Evolutionary conservation across 2,888 invertebrate species (phyloP).

Genomic region (Monopis laevigella): DNA sequence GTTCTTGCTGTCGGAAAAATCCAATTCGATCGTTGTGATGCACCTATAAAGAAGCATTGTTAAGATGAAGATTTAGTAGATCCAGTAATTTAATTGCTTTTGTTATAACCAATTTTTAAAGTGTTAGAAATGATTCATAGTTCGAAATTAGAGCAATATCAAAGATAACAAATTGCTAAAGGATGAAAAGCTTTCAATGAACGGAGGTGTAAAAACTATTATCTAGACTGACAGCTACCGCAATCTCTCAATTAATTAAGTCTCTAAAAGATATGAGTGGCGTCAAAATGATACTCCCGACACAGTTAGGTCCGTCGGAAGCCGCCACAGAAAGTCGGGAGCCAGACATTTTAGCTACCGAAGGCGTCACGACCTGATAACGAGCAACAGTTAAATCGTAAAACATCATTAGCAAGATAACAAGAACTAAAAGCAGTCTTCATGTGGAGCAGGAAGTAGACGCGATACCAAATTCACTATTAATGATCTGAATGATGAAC

Average conservation of each 20-base stretch:
- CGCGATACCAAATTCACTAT: conserved; percentile 9
- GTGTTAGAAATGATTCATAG: background rate
- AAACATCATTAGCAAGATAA: conserved; percentile 66
- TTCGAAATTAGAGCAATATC: too few species aligned
- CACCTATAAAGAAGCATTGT: conserved; percentile 8
- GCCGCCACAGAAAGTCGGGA: conserved; percentile 11
- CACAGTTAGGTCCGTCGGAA: conserved; percentile 16
- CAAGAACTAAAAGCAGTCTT: conserved; percentile 33
- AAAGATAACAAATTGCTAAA: too few species aligned
- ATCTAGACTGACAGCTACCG: conserved; percentile 30
- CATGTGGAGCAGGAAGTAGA: conserved; percentile 30
- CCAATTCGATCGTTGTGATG: conserved; percentile 46
- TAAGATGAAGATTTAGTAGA: conserved; percentile 1
- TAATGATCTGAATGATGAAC: background rate
- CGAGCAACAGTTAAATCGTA: conserved; percentile 46
- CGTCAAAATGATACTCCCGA: conserved; percentile 42
- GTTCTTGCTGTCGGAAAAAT: conserved; percentile 49
- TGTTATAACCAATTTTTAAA: conserved; percentile 5
- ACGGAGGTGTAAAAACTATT: conserved; percentile 2
- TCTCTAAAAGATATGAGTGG: conserved; percentile 45
- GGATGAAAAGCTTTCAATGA: conserved; percentile 4
- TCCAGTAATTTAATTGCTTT: conserved; percentile 2
- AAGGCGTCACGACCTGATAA: conserved; percentile 50
- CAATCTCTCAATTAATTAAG: conserved; percentile 59
- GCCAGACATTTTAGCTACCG: conserved; percentile 40